These are phyloP conservation scores for Thecophora atra DNA, from an alignment of 2,888 invertebrate genomes.

Conservation along the genomic window DNA sequence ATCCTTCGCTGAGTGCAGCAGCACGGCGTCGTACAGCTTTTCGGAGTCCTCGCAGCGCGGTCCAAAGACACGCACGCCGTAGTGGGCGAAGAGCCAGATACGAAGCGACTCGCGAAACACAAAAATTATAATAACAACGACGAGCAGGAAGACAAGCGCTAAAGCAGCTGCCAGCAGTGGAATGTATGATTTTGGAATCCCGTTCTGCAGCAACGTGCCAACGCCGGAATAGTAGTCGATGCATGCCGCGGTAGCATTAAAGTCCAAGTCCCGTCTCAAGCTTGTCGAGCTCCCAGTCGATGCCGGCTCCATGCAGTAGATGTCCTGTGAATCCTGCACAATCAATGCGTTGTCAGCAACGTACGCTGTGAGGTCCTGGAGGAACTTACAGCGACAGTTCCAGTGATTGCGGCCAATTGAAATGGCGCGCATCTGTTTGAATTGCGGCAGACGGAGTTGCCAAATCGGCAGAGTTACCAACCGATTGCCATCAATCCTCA, in stretches of 20 bases:
- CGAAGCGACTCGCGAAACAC: slow-evolving; percentile 86
- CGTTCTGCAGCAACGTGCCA: slow-evolving; percentile 79
- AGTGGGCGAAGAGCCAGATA: slow-evolving; percentile 87
- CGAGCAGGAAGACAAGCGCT: slow-evolving; percentile 78
- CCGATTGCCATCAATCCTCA: slow-evolving; percentile 86
- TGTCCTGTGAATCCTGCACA: slow-evolving; percentile 81
- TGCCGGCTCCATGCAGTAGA: slow-evolving; percentile 77
- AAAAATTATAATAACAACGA: slow-evolving; percentile 80
- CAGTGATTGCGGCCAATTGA: slow-evolving; percentile 82
- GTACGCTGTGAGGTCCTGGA: slow-evolving; percentile 85
- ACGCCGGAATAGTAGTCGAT: slow-evolving; percentile 88
- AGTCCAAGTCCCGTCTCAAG: slow-evolving; percentile 80
- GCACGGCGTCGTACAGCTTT: slow-evolving; percentile 90
- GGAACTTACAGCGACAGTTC: slow-evolving; percentile 91
- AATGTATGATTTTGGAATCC: slow-evolving; percentile 82
- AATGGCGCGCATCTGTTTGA: slow-evolving; percentile 65
- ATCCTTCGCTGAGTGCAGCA: slow-evolving; percentile 92
- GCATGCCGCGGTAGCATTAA: slow-evolving; percentile 78
- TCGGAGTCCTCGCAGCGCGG: slow-evolving; percentile 83
- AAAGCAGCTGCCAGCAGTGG: slow-evolving; percentile 84
- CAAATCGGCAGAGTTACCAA: slow-evolving; percentile 84
- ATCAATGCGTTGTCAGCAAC: slow-evolving; percentile 84
- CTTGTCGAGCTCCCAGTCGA: slow-evolving; percentile 27
- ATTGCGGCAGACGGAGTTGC: slow-evolving; percentile 69
- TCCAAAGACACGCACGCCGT: slow-evolving; percentile 83